phyloP scores from a whole-genome alignment of 1,140 invertebrate genomes.

The Pseudomyrmex flavicornis region DNA sequence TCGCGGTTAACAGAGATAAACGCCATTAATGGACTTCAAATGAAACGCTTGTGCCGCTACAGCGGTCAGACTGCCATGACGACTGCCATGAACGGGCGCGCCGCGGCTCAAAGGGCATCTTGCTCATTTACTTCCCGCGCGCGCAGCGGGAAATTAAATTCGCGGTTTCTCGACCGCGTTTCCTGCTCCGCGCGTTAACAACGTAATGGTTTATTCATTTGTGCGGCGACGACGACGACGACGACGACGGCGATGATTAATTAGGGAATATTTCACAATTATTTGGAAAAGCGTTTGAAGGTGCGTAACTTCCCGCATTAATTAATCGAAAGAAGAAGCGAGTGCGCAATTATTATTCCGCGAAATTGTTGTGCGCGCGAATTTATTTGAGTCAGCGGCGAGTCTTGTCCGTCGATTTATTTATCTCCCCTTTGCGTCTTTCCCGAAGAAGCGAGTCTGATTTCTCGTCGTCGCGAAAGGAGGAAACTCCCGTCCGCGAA shows the following conservation, averaged over 20 bases:
- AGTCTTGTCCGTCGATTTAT: too few species aligned
- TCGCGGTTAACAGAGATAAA: constrained; percentile 54
- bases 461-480: neutral
- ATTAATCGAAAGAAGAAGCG: too few species aligned
- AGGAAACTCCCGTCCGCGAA: neutral
- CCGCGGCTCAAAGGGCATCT: constrained; percentile 59
- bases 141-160: constrained; percentile 67
- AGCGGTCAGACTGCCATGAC: constrained; percentile 52
- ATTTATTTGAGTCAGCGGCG: too few species aligned
- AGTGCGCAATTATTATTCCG: too few species aligned
- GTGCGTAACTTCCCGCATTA: neutral
- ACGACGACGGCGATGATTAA: constrained; percentile 56
- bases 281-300: constrained; percentile 28
- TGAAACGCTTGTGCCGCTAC: constrained; percentile 14
- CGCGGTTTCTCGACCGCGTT: constrained; percentile 71
- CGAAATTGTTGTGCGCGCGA: too few species aligned
- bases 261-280: constrained; percentile 49
- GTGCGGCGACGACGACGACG: neutral
- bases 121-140: constrained; percentile 43
- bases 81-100: constrained; percentile 23
- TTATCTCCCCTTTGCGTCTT: neutral
- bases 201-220: constrained; percentile 56
- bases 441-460: constrained; percentile 22
- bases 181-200: constrained; percentile 55
- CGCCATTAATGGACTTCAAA: constrained; percentile 55